phyloP scores from a whole-genome alignment of 2,888 invertebrate genomes.

The Margaritifera margaritifera region DNA sequence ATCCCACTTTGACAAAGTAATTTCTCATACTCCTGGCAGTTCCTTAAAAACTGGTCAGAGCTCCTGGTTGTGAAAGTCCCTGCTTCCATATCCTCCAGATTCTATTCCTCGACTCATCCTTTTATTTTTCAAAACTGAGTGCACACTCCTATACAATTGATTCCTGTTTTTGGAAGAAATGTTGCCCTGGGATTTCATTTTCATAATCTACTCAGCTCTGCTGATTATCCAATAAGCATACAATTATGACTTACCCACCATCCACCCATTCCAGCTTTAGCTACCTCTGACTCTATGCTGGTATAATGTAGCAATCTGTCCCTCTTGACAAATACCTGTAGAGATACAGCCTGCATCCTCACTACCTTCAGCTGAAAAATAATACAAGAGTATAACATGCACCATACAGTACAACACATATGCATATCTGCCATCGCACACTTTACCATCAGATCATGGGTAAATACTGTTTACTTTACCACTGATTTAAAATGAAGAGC shows the following conservation, averaged over 20 bases:
- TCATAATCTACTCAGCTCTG: background rate
- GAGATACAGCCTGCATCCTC: slow-evolving; percentile 87
- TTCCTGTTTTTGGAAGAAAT: no score
- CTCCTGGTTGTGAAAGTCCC: no score
- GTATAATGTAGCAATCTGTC: slow-evolving; percentile 87
- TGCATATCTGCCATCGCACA: background rate
- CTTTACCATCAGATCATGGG: no score
- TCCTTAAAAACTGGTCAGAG: no score
- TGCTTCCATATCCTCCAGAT: no score
- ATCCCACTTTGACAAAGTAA: background rate
- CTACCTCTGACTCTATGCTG: slow-evolving; percentile 89
- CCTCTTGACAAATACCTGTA: slow-evolving; percentile 85
- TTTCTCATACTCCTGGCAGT: no score
- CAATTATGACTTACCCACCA: slow-evolving; percentile 85
- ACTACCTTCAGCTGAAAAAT: slow-evolving; percentile 80
- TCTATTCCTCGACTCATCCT: no score
- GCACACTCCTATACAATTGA: no score
- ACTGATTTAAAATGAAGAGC: no score
- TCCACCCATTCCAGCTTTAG: slow-evolving; percentile 91
- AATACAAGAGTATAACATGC: background rate
- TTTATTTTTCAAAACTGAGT: no score
- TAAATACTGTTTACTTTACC: no score
- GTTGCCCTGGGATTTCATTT: no score
- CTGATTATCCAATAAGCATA: background rate
- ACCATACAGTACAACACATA: background rate